These are phyloP conservation scores for Cephus pygmeus DNA, from an alignment of 2,888 invertebrate species.

Conservation along the genomic window DNA sequence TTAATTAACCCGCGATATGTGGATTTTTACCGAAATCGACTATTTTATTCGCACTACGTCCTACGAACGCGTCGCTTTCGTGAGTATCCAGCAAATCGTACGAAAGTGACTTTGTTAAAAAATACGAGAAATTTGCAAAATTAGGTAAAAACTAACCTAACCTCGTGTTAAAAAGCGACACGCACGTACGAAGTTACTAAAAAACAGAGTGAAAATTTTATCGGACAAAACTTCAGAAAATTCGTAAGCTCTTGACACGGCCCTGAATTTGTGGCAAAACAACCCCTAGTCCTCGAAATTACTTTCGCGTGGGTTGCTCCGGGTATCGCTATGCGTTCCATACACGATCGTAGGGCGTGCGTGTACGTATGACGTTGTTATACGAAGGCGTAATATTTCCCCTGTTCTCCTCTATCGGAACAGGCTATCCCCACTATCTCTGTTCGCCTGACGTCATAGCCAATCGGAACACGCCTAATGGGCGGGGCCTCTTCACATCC, in stretches of 20 bases:
- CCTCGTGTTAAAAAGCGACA: neutral
- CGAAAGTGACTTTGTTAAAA: neutral
- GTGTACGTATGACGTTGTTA: slow-evolving; percentile 12
- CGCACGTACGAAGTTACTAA: neutral
- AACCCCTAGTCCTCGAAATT: slow-evolving; percentile 12
- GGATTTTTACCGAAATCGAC: neutral
- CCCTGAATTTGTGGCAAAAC: neutral
- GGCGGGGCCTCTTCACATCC: slow-evolving; percentile 60
- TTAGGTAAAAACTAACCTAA: neutral
- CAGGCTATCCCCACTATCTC: slow-evolving; percentile 5
- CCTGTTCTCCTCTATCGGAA: neutral
- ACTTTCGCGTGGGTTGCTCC: slow-evolving; percentile 30
- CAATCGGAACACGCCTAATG: slow-evolving; percentile 54
- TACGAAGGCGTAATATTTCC: neutral
- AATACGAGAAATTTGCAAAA: neutral
- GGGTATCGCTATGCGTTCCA: neutral
- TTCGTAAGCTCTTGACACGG: neutral
- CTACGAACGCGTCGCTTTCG: neutral
- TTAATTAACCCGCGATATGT: neutral
- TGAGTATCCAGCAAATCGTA: neutral
- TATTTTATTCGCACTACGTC: slow-evolving; percentile 14
- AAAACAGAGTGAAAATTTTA: neutral
- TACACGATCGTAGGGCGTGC: slow-evolving; percentile 1
- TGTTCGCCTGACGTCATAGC: slow-evolving; percentile 37
- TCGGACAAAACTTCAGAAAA: neutral